phyloP scores from a whole-genome alignment of 1,140 invertebrate genomes.

The Grapholita molesta region DNA sequence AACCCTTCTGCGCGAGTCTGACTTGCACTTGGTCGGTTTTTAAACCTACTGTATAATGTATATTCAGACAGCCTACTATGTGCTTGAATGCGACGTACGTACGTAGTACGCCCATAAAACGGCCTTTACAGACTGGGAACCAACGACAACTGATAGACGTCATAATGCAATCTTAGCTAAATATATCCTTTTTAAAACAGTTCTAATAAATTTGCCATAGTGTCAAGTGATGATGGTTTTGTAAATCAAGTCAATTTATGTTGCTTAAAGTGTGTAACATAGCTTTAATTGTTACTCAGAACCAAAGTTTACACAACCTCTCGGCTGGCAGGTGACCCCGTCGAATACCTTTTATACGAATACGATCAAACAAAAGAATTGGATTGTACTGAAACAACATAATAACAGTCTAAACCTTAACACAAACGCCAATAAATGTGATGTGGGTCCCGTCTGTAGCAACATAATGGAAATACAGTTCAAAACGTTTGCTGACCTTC shows the following conservation, averaged over 20 bases:
- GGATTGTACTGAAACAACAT: not conserved
- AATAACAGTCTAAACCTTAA: not conserved
- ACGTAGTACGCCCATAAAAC: no score
- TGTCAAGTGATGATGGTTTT: no score
- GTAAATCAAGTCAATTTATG: not conserved
- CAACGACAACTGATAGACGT: no score
- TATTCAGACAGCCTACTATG: no score
- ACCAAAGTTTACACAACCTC: not conserved
- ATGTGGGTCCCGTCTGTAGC: conserved; percentile 5
- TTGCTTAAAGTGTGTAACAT: not conserved
- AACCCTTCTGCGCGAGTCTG: no score
- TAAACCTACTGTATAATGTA: no score
- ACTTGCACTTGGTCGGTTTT: no score
- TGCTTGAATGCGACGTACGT: no score
- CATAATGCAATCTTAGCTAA: no score
- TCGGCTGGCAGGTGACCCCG: not conserved
- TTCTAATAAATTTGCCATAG: no score
- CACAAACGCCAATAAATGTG: conserved; percentile 7
- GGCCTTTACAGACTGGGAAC: no score
- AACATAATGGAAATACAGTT: conserved; percentile 1
- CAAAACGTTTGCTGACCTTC: not conserved
- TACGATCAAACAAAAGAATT: not conserved
- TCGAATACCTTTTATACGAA: not conserved
- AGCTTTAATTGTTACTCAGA: not conserved
- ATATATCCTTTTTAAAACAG: no score